Evolutionary conservation across 2,797 vertebrate species (phyloP), one percentile per base, ranked within the genome.

Genomic region (Salmo trutta): DNA sequence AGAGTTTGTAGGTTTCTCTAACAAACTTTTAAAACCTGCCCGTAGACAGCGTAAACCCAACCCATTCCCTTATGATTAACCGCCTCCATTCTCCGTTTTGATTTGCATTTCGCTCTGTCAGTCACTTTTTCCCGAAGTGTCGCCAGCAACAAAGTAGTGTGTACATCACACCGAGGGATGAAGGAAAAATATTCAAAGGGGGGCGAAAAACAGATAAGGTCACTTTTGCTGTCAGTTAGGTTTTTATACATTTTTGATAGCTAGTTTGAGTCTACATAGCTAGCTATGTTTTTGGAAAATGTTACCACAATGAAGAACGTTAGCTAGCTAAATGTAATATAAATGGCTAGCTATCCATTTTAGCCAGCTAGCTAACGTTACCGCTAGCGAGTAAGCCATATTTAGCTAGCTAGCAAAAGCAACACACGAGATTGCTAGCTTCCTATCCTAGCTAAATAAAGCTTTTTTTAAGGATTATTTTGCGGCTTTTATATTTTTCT

Each of bases 131-230:
- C 87, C 47, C 80, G 77, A 59, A 51, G 85, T 78, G 78, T 91
- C 91, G 87, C 90, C 89, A 92, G 83, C 82, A 81, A 56, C 82
- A 85, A 17, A 67, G 68, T 81, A 73, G 80, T 82, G 72, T 81
- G 70, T 71, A 68, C 10, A 56, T 69, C 89, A 82, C 90, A 90
- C 89, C 71, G 82, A 91, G 92, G 88, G 88, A 82, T 88, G 86
- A 87, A 91, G 88, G 81, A 84, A 85, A 79, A 79, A 87, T 85
- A 81, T 86, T 89, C 82, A 19, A 69, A 87, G 88, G 77, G 88
- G 77, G 85, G 85, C 84, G 71, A 47, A 41, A 47, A 59, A 89
- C 75, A 84, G 73, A 64, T 75, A 21, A 74, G 81, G 74, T 74
- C 79, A 54, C 47, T 83, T 82, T 89, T 79, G 87, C 80, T 87